A percentile compares a stretch with the other conserved stretches of the same genome.
Evolutionary conservation across 2,888 invertebrate species (phyloP).

Genomic region (Cremastinae sp.): DNA sequence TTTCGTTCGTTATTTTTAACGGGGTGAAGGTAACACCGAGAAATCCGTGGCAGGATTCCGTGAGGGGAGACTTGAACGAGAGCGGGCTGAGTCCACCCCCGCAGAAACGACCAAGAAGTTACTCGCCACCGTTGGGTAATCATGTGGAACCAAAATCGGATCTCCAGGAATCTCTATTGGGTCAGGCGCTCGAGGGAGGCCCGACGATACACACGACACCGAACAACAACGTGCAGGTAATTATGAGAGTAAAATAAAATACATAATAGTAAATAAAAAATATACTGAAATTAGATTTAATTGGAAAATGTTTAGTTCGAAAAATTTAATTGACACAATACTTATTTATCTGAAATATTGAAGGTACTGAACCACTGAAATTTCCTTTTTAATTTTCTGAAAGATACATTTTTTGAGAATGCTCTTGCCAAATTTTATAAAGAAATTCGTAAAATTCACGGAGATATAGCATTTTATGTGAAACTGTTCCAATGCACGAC

Average conservation of each 20-base stretch:
- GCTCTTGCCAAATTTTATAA: too few relatives aligned
- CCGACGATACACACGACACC: slow-evolving; percentile 84
- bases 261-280: background rate
- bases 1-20: background rate
- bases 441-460: too few relatives aligned
- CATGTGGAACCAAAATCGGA: slow-evolving; percentile 82
- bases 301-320: too few relatives aligned
- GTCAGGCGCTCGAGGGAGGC: slow-evolving; percentile 89
- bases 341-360: too few relatives aligned
- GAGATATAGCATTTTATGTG: too few relatives aligned
- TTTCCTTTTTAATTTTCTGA: too few relatives aligned
- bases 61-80: slow-evolving; percentile 82
- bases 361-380: too few relatives aligned
- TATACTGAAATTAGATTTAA: background rate
- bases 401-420: too few relatives aligned
- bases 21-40: slow-evolving; percentile 82
- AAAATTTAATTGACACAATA: too few relatives aligned
- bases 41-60: slow-evolving; percentile 84
- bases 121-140: slow-evolving; percentile 77
- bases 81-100: slow-evolving; percentile 83
- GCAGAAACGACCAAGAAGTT: slow-evolving; percentile 79
- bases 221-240: slow-evolving; percentile 79
- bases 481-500: too few relatives aligned
- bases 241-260: background rate
- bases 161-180: slow-evolving; percentile 87